Evolutionary conservation across 2,888 invertebrate species (phyloP), one percentile per base, ranked within the genome.

Genomic region (Drosophila falleni): DNA sequence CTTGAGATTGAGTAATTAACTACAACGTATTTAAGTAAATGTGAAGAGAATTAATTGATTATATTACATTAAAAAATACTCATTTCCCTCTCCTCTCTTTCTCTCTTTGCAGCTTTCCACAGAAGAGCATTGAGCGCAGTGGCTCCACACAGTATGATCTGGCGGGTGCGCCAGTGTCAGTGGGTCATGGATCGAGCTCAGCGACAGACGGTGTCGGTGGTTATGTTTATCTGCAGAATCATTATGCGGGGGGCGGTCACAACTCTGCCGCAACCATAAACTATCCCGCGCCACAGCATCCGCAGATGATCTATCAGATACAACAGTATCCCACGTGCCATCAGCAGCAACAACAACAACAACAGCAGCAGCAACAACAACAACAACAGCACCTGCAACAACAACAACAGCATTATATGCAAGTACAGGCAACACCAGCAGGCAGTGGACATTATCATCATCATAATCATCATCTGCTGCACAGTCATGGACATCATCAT

Each of bases 161-260:
- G 75, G 84, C 91, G 50, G 90, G 83, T 19, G 83, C 75, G 44
- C 82, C 80, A 15, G 66, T 77, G 15, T 15, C 58, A 31, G 54
- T 80, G 75, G 64, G 76, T 15, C 90, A 46, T 16, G 63, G 89
- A 29, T 90, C 91, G 54, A 86, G 83, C 74, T 71, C 82, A 46
- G 77, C 89, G 63, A 82, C 85, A 10, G 90, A 89, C 23, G 78
- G 84, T 41, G 87, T 84, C 35, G 91, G 89, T 26, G 92, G 92
- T 58, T 92, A 92, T 88, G 92, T 92, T 50, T 93, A 92, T 81
- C 87, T 93, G 70, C 93, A 93, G 82, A 92, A 93, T 62, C 93
- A 92, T 50, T 91, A 90, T 72, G 90, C 89, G 44, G 90, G 91
- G 37, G 87, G 73, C 9, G 87, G 90, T 41, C 85, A 89, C 69